Conservation (phyloP, 2,797 vertebrate genomes). For the Diplodus sargus region DNA sequence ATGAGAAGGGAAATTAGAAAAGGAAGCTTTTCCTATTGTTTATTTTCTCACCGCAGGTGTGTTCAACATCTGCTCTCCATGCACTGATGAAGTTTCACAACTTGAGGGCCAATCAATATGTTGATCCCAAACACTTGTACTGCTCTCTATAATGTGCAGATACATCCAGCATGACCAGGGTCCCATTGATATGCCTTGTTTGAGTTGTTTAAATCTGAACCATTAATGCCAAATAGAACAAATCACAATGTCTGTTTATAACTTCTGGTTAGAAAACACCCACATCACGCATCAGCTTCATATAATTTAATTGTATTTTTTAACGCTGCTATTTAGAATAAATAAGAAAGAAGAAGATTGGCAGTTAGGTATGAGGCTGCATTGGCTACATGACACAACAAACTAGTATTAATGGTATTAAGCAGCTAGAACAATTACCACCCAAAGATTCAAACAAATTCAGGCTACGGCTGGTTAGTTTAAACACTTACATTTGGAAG, state of each 20-base stretch:
- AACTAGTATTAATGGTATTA: background rate
- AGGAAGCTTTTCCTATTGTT: background rate
- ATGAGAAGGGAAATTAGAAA: slow-evolving; percentile 3
- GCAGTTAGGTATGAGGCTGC: background rate
- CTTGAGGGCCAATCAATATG: fast-evolving
- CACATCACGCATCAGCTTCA: too few relatives aligned
- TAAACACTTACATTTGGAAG: background rate
- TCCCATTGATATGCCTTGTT: background rate
- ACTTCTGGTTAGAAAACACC: too few relatives aligned
- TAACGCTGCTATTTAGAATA: too few relatives aligned
- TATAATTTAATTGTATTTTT: too few relatives aligned
- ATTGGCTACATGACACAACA: background rate
- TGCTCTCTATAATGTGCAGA: background rate
- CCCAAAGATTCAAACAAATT: slow-evolving; percentile 2
- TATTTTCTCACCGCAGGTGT: background rate
- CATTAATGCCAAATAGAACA: background rate
- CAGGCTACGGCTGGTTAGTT: background rate
- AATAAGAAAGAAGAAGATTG: background rate
- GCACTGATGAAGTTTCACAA: background rate
- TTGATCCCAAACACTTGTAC: background rate
- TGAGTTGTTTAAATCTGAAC: slow-evolving; percentile 4
- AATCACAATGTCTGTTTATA: too few relatives aligned
- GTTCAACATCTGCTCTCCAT: background rate
- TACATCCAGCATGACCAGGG: too few relatives aligned
- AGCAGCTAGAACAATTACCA: background rate